A percentile compares a stretch with the other conserved stretches of the same genome.
Evolutionary conservation across 2,888 invertebrate genomes (phyloP).

Genomic region (Volucella inanis): DNA sequence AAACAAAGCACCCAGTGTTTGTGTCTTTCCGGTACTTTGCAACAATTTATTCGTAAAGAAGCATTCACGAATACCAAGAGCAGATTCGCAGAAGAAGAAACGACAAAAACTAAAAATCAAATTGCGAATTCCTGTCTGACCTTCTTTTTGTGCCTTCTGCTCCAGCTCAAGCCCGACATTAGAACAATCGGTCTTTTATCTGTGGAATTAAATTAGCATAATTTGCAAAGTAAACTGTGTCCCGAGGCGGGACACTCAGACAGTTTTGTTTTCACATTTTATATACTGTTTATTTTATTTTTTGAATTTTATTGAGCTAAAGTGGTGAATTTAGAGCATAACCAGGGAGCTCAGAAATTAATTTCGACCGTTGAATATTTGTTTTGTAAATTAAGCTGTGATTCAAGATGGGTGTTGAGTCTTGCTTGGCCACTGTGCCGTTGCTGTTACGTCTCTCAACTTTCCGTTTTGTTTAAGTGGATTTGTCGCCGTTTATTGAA

Average conservation of each 20-base stretch:
- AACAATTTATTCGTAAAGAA: constrained; percentile 47
- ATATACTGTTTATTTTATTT: not conserved
- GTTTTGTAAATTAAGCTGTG: not conserved
- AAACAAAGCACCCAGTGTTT: constrained; percentile 42
- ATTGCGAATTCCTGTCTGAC: constrained; percentile 44
- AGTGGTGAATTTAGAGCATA: constrained; percentile 11
- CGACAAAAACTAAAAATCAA: constrained; percentile 5
- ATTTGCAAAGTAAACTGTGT: constrained; percentile 28
- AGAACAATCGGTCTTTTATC: constrained; percentile 63
- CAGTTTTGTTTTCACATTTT: not conserved
- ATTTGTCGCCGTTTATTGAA: too few relatives aligned
- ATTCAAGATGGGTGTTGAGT: too few relatives aligned
- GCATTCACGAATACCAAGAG: constrained; percentile 25
- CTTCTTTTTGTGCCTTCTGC: constrained; percentile 34
- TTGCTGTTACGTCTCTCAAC: too few relatives aligned
- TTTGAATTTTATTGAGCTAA: not conserved
- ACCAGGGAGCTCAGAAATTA: not conserved
- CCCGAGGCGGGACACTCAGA: not conserved
- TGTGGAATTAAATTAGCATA: constrained; percentile 59
- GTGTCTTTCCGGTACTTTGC: not conserved
- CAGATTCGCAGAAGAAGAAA: not conserved
- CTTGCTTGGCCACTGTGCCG: too few relatives aligned
- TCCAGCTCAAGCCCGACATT: constrained; percentile 10
- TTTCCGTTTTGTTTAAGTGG: too few relatives aligned
- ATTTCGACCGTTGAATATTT: constrained; percentile 9